Evolutionary conservation across 1,140 invertebrate species (phyloP), one percentile per base, ranked within the genome.

Genomic region (Platyscapa corneri): DNA sequence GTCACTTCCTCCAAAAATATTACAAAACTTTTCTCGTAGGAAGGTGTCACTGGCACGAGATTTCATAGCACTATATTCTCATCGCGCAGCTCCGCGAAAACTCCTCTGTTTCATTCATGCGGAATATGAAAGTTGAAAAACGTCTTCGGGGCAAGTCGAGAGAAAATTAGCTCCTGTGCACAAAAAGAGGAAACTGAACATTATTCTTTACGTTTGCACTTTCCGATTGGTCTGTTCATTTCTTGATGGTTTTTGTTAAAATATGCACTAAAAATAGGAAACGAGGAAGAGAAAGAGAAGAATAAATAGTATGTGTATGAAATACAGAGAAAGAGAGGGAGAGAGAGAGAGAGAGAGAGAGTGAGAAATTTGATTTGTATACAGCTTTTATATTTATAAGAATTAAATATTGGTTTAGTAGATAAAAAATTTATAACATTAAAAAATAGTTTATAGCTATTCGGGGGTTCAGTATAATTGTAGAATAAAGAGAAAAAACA

Each of bases 101-200:
- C 76, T 84, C 76, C 53, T 84, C 83, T 79, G 83, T 84, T 84
- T 84, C 83, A 84, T 84, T 79, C 83, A 60, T 53, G 60, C 64
- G 83, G 76, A 79, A 84, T 84, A 79, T 72, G 83, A 84, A 87
- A 84, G 75, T 87, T 84, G 86, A 84, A 84, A 81, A 87, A 84
- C 67, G 76, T 80, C 65, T 84, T 49, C 82, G 27, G 72, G 67
- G 75, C 49, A 81, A 81, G 78, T 70, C 32, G 77, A 81, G 79
- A 76, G 72, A 81, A 84, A 87, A 84, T 87, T 81, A 84, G 86
- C 82, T 86, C 81, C 20, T 37, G n/a, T 5, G 74, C 8, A 60
- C 32, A 81, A 53, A 53, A 81, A 77, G 12, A 49, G 27, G 79
- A n/a, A 72, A 30, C 46, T 56, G 60, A 82, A 72, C 83, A 87